phyloP scores from a whole-genome alignment of 2,113 vertebrate genomes.

The Copsychus sechellarum region DNA sequence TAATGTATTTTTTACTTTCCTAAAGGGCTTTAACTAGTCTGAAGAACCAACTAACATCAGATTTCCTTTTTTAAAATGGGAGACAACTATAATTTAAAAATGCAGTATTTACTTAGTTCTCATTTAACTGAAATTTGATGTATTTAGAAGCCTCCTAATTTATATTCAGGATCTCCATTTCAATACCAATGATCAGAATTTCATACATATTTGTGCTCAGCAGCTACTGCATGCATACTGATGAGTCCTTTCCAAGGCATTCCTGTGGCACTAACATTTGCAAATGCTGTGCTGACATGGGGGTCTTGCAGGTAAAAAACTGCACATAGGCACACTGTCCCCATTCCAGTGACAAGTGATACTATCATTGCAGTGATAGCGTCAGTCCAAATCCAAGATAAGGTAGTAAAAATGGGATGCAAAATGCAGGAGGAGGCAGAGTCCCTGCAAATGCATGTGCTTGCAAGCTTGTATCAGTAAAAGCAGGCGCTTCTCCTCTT shows the following conservation, averaged over 20 bases:
- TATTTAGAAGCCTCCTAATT: slow-evolving; percentile 23
- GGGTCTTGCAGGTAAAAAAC: not conserved
- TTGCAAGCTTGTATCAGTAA: not conserved
- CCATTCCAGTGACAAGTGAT: not conserved
- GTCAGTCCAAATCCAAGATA: not conserved
- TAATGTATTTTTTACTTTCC: not conserved
- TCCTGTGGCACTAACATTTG: not conserved
- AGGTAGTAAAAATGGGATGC: not conserved
- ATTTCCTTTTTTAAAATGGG: slow-evolving; percentile 1
- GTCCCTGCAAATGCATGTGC: not conserved
- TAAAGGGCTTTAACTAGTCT: not conserved
- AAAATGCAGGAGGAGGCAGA: not conserved
- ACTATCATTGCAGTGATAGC: not conserved
- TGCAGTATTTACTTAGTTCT: not conserved
- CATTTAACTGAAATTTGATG: not conserved
- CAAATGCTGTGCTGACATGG: not conserved
- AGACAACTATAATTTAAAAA: not conserved
- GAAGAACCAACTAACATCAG: not conserved
- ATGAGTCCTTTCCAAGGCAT: slow-evolving; percentile 4
- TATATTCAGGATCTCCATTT: slow-evolving; percentile 51
- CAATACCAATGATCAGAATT: slow-evolving; percentile 51
- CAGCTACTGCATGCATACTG: slow-evolving; percentile 31
- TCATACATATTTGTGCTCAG: slow-evolving; percentile 56
- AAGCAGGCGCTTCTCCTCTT: not conserved
- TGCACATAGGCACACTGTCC: not conserved